Percentiles rank a stretch among this genome's conserved stretches.
Evolutionary conservation across 1,140 invertebrate genomes (phyloP).

Genomic region (Caenorhabditis inopinata): DNA sequence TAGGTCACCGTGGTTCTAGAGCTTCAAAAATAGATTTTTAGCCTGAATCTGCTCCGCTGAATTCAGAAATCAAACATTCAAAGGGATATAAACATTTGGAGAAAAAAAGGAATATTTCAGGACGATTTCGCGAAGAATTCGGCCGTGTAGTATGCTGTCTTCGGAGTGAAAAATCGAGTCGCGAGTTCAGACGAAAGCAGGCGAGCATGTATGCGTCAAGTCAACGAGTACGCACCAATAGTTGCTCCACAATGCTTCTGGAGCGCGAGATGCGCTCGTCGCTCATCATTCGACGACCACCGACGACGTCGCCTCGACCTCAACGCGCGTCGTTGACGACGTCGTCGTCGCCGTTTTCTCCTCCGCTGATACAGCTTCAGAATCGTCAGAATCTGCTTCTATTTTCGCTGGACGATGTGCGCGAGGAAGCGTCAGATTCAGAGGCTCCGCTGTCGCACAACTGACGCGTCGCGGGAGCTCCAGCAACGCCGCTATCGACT

Average conservation of each 20-base stretch:
- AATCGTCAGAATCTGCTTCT: too few relatives aligned
- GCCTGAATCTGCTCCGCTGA: not conserved
- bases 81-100: not conserved
- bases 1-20: not conserved
- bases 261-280: not conserved
- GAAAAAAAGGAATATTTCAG: slow-evolving; percentile 17
- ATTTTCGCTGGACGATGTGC: not conserved
- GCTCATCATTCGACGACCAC: not conserved
- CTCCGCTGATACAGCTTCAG: not conserved
- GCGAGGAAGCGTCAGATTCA: slow-evolving; percentile 1
- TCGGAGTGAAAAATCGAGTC: not conserved
- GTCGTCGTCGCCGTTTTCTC: not conserved
- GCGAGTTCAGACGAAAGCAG: not conserved
- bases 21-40: not conserved
- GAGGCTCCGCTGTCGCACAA: not conserved
- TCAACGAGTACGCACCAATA: not conserved
- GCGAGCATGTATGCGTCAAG: not conserved
- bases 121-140: slow-evolving; percentile 34
- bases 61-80: not conserved
- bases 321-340: too few relatives aligned
- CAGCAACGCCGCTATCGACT: slow-evolving; percentile 8
- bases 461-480: not conserved
- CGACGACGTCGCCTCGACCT: not conserved
- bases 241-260: slow-evolving; percentile 13
- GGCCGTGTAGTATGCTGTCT: slow-evolving; percentile 39